phyloP scores from a whole-genome alignment of 2,888 invertebrate species.

The Smittia aterrima region DNA sequence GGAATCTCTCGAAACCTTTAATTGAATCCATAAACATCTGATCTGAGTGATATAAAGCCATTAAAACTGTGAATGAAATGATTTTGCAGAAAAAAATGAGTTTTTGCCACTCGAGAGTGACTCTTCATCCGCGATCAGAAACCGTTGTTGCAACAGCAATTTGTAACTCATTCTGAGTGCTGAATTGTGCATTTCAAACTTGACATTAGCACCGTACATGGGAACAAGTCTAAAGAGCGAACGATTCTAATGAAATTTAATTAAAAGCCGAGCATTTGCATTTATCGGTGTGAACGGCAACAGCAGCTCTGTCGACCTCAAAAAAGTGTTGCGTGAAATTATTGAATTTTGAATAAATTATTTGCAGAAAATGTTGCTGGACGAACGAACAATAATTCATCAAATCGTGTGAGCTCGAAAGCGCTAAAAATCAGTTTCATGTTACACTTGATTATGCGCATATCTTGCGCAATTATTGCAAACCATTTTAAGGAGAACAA shows the following conservation, averaged over 20 bases:
- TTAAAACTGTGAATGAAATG: neutral
- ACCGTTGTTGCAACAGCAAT: neutral
- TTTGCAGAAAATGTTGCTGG: neutral
- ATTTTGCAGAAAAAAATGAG: neutral
- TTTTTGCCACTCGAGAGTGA: too few relatives aligned
- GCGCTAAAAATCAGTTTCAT: neutral
- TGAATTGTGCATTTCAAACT: neutral
- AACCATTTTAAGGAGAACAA: too few relatives aligned
- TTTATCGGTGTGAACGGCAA: neutral
- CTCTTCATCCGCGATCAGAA: neutral
- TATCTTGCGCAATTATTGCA: too few relatives aligned
- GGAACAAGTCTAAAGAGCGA: neutral
- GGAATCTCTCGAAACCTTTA: too few relatives aligned
- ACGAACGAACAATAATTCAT: neutral
- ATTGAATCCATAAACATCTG: neutral
- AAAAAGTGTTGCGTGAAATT: neutral
- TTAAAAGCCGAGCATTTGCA: neutral
- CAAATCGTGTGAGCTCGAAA: neutral
- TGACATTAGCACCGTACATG: neutral
- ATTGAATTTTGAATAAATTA: slow-evolving; percentile 8
- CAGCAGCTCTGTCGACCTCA: too few relatives aligned
- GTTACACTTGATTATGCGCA: neutral
- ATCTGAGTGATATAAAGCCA: neutral
- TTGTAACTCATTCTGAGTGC: neutral
- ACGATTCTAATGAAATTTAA: neutral